Evolutionary conservation across 2,888 invertebrate genomes (phyloP), one percentile per base, ranked within the genome.

Genomic region (Eulithis testata): DNA sequence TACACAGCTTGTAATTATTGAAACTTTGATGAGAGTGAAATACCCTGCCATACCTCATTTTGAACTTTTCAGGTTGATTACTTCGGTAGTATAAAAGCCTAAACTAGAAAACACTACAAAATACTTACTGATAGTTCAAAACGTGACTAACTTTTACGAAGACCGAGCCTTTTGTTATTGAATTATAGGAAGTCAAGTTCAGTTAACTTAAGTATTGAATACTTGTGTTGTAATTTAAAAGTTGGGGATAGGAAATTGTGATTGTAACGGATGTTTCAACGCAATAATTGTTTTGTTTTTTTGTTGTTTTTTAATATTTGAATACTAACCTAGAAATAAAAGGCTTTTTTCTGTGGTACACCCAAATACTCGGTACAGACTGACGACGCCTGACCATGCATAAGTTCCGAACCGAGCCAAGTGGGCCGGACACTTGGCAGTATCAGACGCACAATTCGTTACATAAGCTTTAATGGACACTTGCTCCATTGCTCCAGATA

Each of bases 401-500:
- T 62, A 61, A 51, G 63, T 70, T 64, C 69, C 61, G 31, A 60
- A 44, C 58, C 37, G 53, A 67, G 72, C 73, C 73, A 73, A 73
- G 68, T 72, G 45, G 72, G 70, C 11, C 70, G 51, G 63, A 31
- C 69, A 52, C 67, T 65, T 67, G 65, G 63, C 64, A 57, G 44
- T 66, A 45, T 37, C 31, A 59, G 50, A 61, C 58, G 59, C 57
- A 69, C 66, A 69, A 63, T 66, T 56, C 63, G 65, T 72, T 69
- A 71, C 54, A 58, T 64, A 67, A 70, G 54, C 52, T 70, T 66
- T 66, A 62, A 63, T 65, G 63, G 58, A 21, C 45, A 65, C 14
- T 37, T 53, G 62, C 56, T 65, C 72, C 68, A 72, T 64, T 57
- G 67, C 61, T 66, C 72, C 62, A 72, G 66, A 72, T 73, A 66